Evolutionary conservation across 2,888 invertebrate genomes (phyloP).

Genomic region (Lasioglossum malachurum): DNA sequence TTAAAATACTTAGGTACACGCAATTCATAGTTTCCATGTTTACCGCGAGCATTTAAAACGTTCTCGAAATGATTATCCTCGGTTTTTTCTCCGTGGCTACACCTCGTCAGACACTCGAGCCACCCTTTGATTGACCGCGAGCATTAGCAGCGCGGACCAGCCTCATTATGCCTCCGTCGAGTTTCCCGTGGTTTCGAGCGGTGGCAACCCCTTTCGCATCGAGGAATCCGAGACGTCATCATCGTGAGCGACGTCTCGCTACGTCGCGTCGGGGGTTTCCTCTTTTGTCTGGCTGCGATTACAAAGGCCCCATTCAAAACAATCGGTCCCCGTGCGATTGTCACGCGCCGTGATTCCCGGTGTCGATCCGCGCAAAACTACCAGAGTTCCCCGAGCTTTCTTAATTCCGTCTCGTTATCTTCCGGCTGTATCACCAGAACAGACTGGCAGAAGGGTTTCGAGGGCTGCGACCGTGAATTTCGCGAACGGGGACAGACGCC

Average conservation of each 20-base stretch:
- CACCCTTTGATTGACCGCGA: slow-evolving; percentile 49
- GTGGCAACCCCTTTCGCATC: slow-evolving; percentile 54
- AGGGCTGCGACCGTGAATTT: not conserved
- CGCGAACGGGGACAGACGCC: not conserved
- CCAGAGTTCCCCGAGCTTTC: slow-evolving; percentile 7
- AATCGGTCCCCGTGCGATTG: slow-evolving; percentile 63
- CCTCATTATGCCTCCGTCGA: slow-evolving; percentile 66
- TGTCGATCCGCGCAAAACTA: slow-evolving; percentile 55
- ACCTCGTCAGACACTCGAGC: not conserved
- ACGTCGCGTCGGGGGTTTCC: slow-evolving; percentile 43
- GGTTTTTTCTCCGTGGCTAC: not conserved
- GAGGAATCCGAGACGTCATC: slow-evolving; percentile 52
- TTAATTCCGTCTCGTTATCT: slow-evolving; percentile 50
- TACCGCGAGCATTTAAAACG: not conserved
- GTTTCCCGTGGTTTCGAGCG: slow-evolving; percentile 51
- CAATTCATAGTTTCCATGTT: not conserved
- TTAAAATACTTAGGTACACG: not conserved
- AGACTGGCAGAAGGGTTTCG: not conserved
- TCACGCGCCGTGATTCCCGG: slow-evolving; percentile 67
- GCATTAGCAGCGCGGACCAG: slow-evolving; percentile 64
- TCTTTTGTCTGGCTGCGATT: slow-evolving; percentile 76
- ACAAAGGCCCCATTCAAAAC: slow-evolving; percentile 72
- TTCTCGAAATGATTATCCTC: not conserved
- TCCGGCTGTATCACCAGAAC: not conserved
- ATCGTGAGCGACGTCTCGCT: slow-evolving; percentile 40